These are phyloP conservation scores for Tinamus guttatus DNA, from an alignment of 2,113 vertebrate genomes.

Conservation along the genomic window DNA sequence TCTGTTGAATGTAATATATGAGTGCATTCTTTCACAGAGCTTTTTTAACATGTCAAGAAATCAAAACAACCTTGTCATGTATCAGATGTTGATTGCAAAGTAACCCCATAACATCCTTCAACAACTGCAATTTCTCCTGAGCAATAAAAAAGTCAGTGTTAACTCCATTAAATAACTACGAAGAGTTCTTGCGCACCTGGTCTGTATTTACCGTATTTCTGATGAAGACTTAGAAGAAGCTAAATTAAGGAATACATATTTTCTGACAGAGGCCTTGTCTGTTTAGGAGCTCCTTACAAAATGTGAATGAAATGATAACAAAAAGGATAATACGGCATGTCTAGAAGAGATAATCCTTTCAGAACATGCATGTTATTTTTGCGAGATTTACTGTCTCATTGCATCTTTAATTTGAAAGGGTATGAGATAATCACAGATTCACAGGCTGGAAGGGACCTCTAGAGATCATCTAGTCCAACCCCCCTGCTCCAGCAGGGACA, in stretches of 20 bases:
- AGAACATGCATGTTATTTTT: not conserved
- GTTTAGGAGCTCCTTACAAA: not conserved
- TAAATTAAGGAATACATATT: not conserved
- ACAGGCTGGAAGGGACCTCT: no score
- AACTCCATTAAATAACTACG: not conserved
- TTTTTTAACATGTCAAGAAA: not conserved
- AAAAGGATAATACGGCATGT: not conserved
- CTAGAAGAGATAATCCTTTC: not conserved
- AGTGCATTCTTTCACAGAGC: not conserved
- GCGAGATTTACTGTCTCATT: not conserved
- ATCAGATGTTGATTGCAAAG: not conserved
- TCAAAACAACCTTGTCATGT: not conserved
- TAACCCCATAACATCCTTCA: not conserved
- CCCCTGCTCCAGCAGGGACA: no score
- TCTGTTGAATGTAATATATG: not conserved
- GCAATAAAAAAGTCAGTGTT: not conserved
- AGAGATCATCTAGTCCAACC: no score
- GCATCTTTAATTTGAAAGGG: not conserved
- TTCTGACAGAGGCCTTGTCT: not conserved
- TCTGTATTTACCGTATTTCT: not conserved
- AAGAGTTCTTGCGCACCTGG: not conserved
- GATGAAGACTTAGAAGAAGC: fast-evolving
- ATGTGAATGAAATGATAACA: not conserved
- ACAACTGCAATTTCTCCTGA: not conserved
- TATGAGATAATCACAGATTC: no score